phyloP scores from a whole-genome alignment of 1,140 invertebrate species.

The Eriosoma lanigerum region DNA sequence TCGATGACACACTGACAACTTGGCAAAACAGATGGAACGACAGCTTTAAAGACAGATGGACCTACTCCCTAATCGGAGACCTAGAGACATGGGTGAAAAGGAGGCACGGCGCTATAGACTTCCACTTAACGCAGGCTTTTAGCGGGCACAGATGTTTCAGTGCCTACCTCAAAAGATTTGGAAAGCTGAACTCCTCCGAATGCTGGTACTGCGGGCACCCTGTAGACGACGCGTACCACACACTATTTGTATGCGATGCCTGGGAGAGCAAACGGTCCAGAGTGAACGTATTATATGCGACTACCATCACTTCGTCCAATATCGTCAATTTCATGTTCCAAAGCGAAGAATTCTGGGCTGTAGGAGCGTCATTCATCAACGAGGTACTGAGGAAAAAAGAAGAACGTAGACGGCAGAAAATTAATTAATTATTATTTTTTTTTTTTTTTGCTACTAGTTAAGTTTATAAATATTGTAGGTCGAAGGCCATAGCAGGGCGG shows the following conservation, averaged over 20 bases:
- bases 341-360: neutral
- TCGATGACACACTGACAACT: neutral
- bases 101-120: conserved; percentile 53
- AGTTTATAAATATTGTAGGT: too few relatives aligned
- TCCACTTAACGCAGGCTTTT: conserved; percentile 55
- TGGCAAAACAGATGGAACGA: neutral
- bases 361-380: too few relatives aligned
- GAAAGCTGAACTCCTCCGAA: neutral
- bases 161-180: neutral
- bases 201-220: neutral
- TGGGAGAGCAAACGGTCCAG: neutral
- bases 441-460: too few relatives aligned
- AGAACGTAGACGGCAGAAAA: neutral
- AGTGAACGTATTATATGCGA: neutral
- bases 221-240: neutral
- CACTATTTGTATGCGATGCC: neutral
- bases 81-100: conserved; percentile 48
- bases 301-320: neutral
- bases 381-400: neutral
- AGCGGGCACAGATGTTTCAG: conserved; percentile 56
- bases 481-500: too few relatives aligned
- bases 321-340: neutral
- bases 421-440: too few relatives aligned
- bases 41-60: neutral
- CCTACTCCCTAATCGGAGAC: neutral